Percentiles rank a stretch among this genome's conserved stretches.
These are phyloP conservation scores for Tinea pellionella DNA, from an alignment of 2,888 invertebrate genomes.

Conservation along the genomic window DNA sequence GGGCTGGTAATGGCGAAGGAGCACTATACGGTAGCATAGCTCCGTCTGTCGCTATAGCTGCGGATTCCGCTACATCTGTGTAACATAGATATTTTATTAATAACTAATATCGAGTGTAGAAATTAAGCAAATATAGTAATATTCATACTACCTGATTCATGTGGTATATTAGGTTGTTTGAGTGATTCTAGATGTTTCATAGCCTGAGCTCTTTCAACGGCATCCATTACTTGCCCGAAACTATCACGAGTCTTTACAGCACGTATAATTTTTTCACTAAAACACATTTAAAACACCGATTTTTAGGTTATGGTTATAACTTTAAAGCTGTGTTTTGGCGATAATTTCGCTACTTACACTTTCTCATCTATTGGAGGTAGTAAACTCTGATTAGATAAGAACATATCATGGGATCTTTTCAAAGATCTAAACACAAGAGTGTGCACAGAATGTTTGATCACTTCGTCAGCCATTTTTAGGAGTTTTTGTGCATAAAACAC, in stretches of 20 bases:
- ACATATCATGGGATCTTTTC: conserved; percentile 98
- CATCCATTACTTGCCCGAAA: conserved; percentile 85
- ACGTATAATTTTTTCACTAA: conserved; percentile 79
- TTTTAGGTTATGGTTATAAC: neutral
- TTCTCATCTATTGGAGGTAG: conserved; percentile 86
- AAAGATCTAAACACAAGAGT: conserved; percentile 96
- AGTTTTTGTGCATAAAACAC: neutral
- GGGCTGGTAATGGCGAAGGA: conserved; percentile 38
- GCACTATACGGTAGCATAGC: conserved; percentile 67
- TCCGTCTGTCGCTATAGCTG: conserved; percentile 53
- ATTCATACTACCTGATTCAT: conserved; percentile 10
- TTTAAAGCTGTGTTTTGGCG: neutral
- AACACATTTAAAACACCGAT: conserved; percentile 17
- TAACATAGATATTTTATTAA: neutral
- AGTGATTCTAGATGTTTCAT: conserved; percentile 58
- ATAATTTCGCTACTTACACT: conserved; percentile 72
- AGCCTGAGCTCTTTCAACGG: conserved; percentile 76
- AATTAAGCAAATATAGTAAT: too few relatives aligned
- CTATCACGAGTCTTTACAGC: conserved; percentile 84
- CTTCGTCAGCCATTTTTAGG: conserved; percentile 76
- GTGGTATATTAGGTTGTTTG: conserved; percentile 26
- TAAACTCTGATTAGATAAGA: conserved; percentile 88
- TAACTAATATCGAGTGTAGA: too few relatives aligned
- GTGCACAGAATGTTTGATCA: conserved; percentile 96
- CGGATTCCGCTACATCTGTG: conserved; percentile 56